These are phyloP conservation scores for Arenaria interpres DNA, from an alignment of 2,113 vertebrate genomes.

Conservation along the genomic window DNA sequence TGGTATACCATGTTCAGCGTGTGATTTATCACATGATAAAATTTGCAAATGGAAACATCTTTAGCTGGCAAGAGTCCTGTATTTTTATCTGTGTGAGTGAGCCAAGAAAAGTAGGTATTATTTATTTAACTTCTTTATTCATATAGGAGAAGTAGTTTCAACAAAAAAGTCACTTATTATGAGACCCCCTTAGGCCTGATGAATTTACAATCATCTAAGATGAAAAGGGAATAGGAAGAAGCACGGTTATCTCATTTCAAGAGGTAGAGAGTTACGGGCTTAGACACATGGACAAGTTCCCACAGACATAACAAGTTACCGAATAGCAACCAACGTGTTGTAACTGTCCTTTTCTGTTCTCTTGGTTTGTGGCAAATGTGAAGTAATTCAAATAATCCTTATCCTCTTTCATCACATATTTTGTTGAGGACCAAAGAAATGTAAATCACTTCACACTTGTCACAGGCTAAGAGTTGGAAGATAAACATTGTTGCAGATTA, in stretches of 20 bases:
- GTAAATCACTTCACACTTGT: conserved; percentile 52
- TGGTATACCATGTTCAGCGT: background rate
- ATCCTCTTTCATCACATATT: conserved; percentile 15
- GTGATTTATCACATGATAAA: background rate
- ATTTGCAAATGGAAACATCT: background rate
- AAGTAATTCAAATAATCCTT: conserved; percentile 42
- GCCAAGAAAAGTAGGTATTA: background rate
- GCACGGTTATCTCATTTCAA: background rate
- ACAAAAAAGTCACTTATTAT: background rate
- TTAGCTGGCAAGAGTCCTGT: background rate
- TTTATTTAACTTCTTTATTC: background rate
- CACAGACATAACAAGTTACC: background rate
- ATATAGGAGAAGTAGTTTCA: background rate
- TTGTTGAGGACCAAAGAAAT: conserved; percentile 29
- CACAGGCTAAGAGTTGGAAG: conserved; percentile 43
- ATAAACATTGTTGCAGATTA: background rate
- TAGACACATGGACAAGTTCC: background rate
- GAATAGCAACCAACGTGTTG: background rate
- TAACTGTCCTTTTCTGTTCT: background rate
- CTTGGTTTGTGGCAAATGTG: background rate
- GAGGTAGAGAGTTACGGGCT: background rate
- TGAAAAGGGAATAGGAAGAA: background rate
- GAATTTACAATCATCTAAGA: background rate
- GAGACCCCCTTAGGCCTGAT: background rate
- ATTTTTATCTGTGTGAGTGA: background rate